These are phyloP conservation scores for Iphiclides podalirius DNA, from an alignment of 2,888 invertebrate genomes.

Conservation along the genomic window DNA sequence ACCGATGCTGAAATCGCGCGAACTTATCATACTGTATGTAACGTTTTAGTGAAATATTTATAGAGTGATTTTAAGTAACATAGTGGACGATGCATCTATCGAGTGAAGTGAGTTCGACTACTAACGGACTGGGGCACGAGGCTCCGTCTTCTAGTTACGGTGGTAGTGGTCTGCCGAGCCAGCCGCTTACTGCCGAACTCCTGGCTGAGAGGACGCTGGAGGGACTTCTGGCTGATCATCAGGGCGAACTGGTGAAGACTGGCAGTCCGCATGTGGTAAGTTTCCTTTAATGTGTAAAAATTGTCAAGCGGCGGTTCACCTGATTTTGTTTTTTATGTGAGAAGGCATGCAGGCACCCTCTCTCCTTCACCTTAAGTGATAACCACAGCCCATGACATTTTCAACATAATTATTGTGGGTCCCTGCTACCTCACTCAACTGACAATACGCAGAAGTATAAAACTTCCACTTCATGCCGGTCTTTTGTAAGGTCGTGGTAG, in stretches of 20 bases:
- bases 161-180: slow-evolving; percentile 73
- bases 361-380: too few species aligned
- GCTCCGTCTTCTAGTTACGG: slow-evolving; percentile 72
- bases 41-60: slow-evolving; percentile 29
- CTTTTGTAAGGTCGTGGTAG: too few species aligned
- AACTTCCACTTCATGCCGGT: too few species aligned
- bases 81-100: slow-evolving; percentile 85
- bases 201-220: slow-evolving; percentile 91
- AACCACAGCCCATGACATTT: too few species aligned
- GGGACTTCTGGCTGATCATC: slow-evolving; percentile 92
- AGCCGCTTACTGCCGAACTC: slow-evolving; percentile 88
- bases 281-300: slow-evolving; percentile 24
- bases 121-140: slow-evolving; percentile 75
- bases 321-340: too few species aligned
- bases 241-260: slow-evolving; percentile 95
- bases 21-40: slow-evolving; percentile 29
- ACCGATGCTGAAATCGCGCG: slow-evolving; percentile 47
- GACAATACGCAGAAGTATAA: too few species aligned
- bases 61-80: slow-evolving; percentile 17
- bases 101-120: slow-evolving; percentile 88
- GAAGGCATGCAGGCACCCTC: too few species aligned
- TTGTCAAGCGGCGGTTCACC: too few species aligned
- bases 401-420: too few species aligned
- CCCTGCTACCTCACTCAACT: too few species aligned
- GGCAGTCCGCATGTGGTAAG: slow-evolving; percentile 95